These are phyloP conservation scores for Lepidurus couesii DNA, from an alignment of 1,140 invertebrate species.

Conservation along the genomic window DNA sequence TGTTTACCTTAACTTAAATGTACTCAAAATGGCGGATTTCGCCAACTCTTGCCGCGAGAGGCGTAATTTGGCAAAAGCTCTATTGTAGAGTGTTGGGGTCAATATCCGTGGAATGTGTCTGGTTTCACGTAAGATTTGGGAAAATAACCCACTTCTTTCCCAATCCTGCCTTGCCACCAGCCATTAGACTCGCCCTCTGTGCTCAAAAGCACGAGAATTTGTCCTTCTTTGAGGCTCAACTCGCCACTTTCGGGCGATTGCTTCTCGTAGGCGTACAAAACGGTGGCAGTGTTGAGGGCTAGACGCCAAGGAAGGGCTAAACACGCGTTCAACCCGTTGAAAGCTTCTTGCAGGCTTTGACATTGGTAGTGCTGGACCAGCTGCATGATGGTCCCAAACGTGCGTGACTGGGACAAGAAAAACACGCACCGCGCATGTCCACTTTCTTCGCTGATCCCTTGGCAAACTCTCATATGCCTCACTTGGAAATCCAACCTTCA, in stretches of 20 bases:
- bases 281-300: constrained; percentile 57
- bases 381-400: constrained; percentile 82
- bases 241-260: constrained; percentile 62
- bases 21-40: too few relatives aligned
- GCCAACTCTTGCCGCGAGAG: too few relatives aligned
- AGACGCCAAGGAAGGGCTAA: constrained; percentile 68
- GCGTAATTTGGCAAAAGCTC: too few relatives aligned
- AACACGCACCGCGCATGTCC: constrained; percentile 55
- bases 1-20: too few relatives aligned
- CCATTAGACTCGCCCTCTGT: constrained; percentile 71
- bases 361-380: constrained; percentile 84
- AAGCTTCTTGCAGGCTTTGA: constrained; percentile 81
- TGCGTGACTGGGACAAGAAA: constrained; percentile 80
- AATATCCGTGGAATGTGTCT: constrained; percentile 24
- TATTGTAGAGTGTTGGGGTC: background rate
- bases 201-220: constrained; percentile 67
- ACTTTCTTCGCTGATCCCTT: constrained; percentile 49
- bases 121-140: constrained; percentile 31
- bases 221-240: constrained; percentile 67
- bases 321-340: constrained; percentile 73
- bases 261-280: constrained; percentile 63
- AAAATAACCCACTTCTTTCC: constrained; percentile 50
- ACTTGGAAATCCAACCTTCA: constrained; percentile 70
- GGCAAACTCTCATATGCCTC: constrained; percentile 85
- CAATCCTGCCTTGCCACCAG: constrained; percentile 73